These are phyloP conservation scores for Popillia japonica DNA, from an alignment of 1,140 invertebrate genomes.

Conservation along the genomic window DNA sequence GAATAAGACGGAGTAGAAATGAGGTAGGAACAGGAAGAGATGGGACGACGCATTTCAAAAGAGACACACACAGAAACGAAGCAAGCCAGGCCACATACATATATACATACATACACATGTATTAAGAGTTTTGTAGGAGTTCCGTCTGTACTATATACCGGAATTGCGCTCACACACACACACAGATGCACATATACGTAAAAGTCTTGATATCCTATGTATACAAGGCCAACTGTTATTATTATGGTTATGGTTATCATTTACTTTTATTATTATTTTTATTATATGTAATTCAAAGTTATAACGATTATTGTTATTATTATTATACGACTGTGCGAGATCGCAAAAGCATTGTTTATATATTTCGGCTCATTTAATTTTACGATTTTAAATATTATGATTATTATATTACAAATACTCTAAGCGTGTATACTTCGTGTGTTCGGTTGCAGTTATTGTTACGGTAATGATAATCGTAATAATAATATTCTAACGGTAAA, in stretches of 20 bases:
- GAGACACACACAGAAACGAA: not conserved
- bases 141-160: too few species aligned
- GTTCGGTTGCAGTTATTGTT: constrained; percentile 8
- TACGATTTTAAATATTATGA: constrained; percentile 36
- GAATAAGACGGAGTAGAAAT: not conserved
- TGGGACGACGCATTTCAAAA: not conserved
- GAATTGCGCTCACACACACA: too few species aligned
- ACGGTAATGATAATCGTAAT: not conserved
- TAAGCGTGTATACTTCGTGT: not conserved
- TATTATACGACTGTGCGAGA: constrained; percentile 47
- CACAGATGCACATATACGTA: not conserved
- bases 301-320: constrained; percentile 55
- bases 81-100: not conserved
- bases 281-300: constrained; percentile 57
- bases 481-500: not conserved
- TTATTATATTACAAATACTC: constrained; percentile 37
- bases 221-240: constrained; percentile 43
- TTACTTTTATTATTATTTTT: constrained; percentile 57
- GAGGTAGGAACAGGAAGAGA: not conserved
- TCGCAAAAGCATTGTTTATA: constrained; percentile 39
- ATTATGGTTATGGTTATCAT: constrained; percentile 55
- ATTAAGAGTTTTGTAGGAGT: not conserved
- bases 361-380: constrained; percentile 19
- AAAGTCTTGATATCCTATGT: not conserved
- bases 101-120: not conserved